Conservation (phyloP, 2,113 vertebrate species). For the human region DNA sequence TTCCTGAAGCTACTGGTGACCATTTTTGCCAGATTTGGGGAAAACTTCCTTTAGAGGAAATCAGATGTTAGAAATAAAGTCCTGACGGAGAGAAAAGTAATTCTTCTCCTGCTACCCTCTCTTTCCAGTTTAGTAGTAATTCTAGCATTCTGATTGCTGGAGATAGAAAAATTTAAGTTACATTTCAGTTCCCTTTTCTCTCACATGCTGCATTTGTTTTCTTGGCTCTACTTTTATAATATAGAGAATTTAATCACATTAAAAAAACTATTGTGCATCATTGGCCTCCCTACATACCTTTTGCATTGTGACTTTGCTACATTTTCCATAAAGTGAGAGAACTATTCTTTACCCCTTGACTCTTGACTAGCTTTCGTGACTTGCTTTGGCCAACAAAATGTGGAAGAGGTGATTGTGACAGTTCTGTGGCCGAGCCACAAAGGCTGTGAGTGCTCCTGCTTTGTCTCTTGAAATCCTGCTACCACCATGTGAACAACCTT, state of each 20-base stretch:
- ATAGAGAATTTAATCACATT: background rate
- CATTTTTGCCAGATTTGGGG: background rate
- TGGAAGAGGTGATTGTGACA: background rate
- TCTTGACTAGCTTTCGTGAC: background rate
- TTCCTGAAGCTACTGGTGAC: background rate
- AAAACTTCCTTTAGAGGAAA: background rate
- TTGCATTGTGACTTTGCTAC: background rate
- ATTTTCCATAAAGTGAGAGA: background rate
- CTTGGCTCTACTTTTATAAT: background rate
- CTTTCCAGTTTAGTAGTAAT: too few relatives aligned
- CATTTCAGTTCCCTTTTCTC: background rate
- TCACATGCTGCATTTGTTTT: background rate
- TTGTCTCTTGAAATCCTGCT: background rate
- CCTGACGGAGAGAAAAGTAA: background rate
- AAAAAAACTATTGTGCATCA: background rate
- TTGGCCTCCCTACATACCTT: background rate
- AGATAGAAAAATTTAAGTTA: background rate
- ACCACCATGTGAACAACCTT: background rate
- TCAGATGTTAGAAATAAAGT: background rate
- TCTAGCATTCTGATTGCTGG: background rate
- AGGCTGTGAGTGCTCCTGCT: background rate
- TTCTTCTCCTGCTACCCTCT: background rate
- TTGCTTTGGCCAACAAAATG: background rate
- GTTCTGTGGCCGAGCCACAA: background rate
- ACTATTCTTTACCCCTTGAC: background rate